phyloP scores from a whole-genome alignment of 2,113 vertebrate species.

The Dipodomys stephensi region DNA sequence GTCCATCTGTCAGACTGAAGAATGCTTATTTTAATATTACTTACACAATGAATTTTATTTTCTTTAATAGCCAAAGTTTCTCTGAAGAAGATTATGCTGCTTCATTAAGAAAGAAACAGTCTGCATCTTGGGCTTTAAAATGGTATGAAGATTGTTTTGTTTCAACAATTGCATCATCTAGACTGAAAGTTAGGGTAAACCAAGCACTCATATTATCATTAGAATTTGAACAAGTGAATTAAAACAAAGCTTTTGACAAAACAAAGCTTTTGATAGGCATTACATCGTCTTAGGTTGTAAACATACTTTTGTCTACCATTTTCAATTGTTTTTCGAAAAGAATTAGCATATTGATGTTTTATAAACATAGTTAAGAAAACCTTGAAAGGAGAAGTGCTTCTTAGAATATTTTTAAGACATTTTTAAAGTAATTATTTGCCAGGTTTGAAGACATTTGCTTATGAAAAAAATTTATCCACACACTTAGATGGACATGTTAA shows the following conservation, averaged over 20 bases:
- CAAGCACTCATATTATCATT: background rate
- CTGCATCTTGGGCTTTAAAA: slow-evolving; percentile 97
- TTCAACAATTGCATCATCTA: background rate
- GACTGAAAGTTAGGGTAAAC: background rate
- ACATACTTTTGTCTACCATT: slow-evolving; percentile 27
- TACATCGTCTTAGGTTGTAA: background rate
- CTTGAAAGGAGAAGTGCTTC: background rate
- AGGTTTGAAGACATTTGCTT: slow-evolving; percentile 37
- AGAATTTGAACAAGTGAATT: slow-evolving; percentile 48
- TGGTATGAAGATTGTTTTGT: slow-evolving; percentile 88
- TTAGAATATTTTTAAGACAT: background rate
- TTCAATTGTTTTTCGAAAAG: slow-evolving; percentile 23
- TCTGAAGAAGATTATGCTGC: slow-evolving; percentile 94
- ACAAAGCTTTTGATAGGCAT: background rate
- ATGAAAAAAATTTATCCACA: background rate
- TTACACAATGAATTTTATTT: slow-evolving; percentile 53
- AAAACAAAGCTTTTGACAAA: slow-evolving; percentile 27
- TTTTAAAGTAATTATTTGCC: slow-evolving; percentile 33
- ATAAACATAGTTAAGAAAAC: slow-evolving; percentile 28
- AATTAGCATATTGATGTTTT: slow-evolving; percentile 31
- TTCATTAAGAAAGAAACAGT: slow-evolving; percentile 95
- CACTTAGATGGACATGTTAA: too few relatives aligned
- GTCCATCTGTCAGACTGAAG: background rate
- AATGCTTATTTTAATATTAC: slow-evolving; percentile 5
- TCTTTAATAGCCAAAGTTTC: slow-evolving; percentile 92